Evolutionary conservation across 2,113 vertebrate genomes (phyloP), one percentile per base, ranked within the genome.

Genomic region (Pelobates fuscus): DNA sequence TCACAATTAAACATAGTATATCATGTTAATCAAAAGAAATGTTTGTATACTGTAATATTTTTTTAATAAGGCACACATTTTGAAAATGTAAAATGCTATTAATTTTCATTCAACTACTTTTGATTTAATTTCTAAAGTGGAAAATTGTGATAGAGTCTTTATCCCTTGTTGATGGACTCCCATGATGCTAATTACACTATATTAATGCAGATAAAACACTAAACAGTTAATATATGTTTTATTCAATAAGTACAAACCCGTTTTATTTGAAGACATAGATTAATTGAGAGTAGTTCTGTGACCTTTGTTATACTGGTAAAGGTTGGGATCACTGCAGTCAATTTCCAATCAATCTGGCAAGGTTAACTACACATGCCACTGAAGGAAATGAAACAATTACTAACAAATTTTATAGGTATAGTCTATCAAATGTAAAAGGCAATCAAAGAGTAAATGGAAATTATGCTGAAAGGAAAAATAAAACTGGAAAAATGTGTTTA

Each of bases 381-480:
- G 80, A 80, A 69, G 82, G 82, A 90, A 90, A 92, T 91, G 90
- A 91, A 90, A 90, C 86, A 89, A 91, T 90, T 87, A 89, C 83
- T 87, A 88, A 88, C 66, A 85, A 84, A 87, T 89, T 88, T 91
- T 90, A 90, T 88, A 85, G 87, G 80, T 86, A 84, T 87, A 86
- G 86, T 88, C 80, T 83, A 79, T 89, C 84, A 88, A 87, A 87
- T 86, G 86, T 84, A 87, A 90, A 92, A 88, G 85, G 83, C 78
- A 88, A 78, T 88, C 82, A 81, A 70, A 88, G 77, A 80, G 58
- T 82, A 85, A 86, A 88, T 86, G 80, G 86, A 89, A 88, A 84
- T 84, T 79, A 84, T 85, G 77, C 80, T 77, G 0, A 29, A 82
- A 43, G 78, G 89, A 81, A 81, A 67, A 17, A 70, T 7, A 8